These are phyloP conservation scores for Hirtodrosophila cameraria DNA, from an alignment of 2,888 invertebrate genomes.

Conservation along the genomic window DNA sequence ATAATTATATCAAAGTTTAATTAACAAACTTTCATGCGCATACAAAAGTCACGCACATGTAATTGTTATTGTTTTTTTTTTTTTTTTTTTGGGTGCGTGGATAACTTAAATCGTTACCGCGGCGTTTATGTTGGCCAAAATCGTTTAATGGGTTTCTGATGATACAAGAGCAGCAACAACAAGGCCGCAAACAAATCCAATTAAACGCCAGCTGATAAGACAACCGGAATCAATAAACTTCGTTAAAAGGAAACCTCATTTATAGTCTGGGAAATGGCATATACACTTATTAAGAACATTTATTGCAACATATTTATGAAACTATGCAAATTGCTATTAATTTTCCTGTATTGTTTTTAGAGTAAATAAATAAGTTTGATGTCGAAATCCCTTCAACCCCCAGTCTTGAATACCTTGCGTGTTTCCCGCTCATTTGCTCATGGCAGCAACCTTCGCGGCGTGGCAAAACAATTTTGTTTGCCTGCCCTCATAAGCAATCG, in stretches of 20 bases:
- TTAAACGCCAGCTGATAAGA: constrained; percentile 58
- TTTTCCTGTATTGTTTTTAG: constrained; percentile 78
- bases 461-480: constrained; percentile 71
- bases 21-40: constrained; percentile 30
- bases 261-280: constrained; percentile 18
- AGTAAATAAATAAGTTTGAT: constrained; percentile 77
- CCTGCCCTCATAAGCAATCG: constrained; percentile 67
- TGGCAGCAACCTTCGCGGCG: constrained; percentile 69
- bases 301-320: constrained; percentile 73
- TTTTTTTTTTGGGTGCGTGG: constrained; percentile 6
- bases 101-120: neutral
- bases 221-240: constrained; percentile 26
- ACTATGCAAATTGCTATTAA: constrained; percentile 77
- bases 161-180: constrained; percentile 9
- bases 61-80: constrained; percentile 4
- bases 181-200: constrained; percentile 46
- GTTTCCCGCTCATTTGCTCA: constrained; percentile 60
- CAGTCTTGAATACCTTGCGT: constrained; percentile 55
- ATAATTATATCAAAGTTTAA: constrained; percentile 31
- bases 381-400: constrained; percentile 38
- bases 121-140: constrained; percentile 25
- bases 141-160: constrained; percentile 46
- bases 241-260: constrained; percentile 30
- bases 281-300: constrained; percentile 53
- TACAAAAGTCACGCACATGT: constrained; percentile 59